Conservation (phyloP, 2,113 vertebrate genomes). For the Myotis yumanensis region DNA sequence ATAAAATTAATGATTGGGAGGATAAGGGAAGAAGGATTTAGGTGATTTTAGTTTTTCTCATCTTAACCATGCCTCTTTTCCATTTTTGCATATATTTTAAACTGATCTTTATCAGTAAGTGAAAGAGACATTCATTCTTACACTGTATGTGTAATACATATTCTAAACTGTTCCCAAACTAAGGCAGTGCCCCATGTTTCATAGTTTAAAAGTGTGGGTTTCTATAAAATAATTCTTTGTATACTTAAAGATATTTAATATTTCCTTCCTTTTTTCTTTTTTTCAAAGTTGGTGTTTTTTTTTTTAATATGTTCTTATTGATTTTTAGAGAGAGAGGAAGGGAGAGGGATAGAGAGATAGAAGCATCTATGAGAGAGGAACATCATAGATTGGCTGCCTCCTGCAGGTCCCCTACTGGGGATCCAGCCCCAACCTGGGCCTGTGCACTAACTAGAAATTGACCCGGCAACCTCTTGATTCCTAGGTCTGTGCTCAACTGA, state of each 20-base stretch:
- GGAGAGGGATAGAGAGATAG: too few species aligned
- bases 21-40: background rate
- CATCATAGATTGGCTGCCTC: too few species aligned
- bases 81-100: conserved; percentile 30
- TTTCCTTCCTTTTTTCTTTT: background rate
- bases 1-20: background rate
- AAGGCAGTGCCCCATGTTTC: background rate
- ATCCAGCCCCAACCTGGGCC: too few species aligned
- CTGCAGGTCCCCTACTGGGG: too few species aligned
- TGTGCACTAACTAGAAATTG: too few species aligned
- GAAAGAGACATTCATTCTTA: conserved; percentile 7
- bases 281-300: background rate
- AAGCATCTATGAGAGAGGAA: too few species aligned
- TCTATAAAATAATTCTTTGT: conserved; percentile 38
- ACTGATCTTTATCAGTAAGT: conserved; percentile 35
- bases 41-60: background rate
- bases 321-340: too few species aligned
- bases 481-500: too few species aligned
- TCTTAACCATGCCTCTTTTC: background rate
- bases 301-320: too few species aligned
- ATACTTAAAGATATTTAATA: background rate
- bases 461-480: too few species aligned
- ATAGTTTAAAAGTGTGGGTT: background rate
- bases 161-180: background rate
- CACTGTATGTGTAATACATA: background rate